Conservation (phyloP, 2,113 vertebrate genomes). For the Oceanites oceanicus region DNA sequence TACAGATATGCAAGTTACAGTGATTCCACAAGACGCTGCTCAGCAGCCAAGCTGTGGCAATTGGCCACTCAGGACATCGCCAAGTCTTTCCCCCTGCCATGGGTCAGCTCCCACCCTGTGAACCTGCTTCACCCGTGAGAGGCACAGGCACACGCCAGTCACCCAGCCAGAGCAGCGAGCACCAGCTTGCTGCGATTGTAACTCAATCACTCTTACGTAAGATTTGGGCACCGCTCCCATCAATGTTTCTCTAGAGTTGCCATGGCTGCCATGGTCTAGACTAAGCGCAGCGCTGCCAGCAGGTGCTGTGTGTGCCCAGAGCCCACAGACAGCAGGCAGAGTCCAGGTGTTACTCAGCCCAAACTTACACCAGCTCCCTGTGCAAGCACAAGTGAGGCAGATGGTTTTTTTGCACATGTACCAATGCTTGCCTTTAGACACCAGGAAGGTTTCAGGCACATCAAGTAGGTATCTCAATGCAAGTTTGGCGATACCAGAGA, state of each 20-base stretch:
- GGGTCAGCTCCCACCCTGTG: not conserved
- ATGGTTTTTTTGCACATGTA: rapidly evolving
- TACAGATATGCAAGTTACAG: not conserved
- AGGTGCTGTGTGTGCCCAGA: not conserved
- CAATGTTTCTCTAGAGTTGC: not conserved
- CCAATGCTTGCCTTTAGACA: not conserved
- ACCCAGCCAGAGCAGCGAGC: not conserved
- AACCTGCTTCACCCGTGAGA: rapidly evolving
- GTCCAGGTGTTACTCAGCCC: not conserved
- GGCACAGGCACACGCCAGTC: not conserved
- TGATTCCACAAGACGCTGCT: rapidly evolving
- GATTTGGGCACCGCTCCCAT: not conserved
- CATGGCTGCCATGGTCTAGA: not conserved
- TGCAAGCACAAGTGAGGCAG: not conserved
- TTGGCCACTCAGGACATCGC: not conserved
- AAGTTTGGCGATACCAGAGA: not conserved
- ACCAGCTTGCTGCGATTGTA: rapidly evolving
- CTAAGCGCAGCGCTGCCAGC: not conserved
- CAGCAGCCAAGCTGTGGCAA: not conserved
- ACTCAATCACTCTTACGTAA: rapidly evolving
- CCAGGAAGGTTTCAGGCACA: not conserved
- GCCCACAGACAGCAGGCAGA: not conserved
- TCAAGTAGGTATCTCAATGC: rapidly evolving
- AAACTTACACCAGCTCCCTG: not conserved
- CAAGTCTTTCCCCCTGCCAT: too few species aligned